Evolutionary conservation across 1,140 invertebrate genomes (phyloP), one percentile per base, ranked within the genome.

Genomic region (Drosophila eugracilis): DNA sequence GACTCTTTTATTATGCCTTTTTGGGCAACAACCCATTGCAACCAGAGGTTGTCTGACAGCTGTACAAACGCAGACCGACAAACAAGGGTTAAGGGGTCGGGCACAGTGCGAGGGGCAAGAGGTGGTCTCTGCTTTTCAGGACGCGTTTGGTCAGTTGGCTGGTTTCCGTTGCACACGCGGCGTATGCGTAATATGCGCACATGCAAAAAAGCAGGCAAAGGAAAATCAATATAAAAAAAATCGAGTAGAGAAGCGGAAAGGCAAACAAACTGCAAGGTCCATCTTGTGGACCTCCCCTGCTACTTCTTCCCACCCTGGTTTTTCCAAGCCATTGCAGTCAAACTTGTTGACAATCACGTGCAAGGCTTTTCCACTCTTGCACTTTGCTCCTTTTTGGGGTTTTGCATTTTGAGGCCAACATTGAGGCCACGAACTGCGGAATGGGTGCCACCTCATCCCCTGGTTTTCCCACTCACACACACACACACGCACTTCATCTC

Each of bases 371-470:
- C 28, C 37, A 21, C 69, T 65, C 62, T 65, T 84, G 73, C 83
- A 78, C 79, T 79, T 83, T 90, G 77, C 78, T 89, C 74, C 60
- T 78, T 89, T 90, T 88, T 78, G 84, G 78, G 74, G 79, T 81
- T 90, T 90, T 90, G 86, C 83, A 90, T 90, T 90, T 90, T 90
- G 86, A 90, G 86, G 86, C 86, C 86, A 90, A 90, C 86, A 90
- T 90, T 90, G 86, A 88, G 86, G 86, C 86, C 86, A 90, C 86
- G 78, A 90, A 84, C 83, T 65, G 78, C 74, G 69, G 60, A 66
- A 53, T 74, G 50, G 63, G 59, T 50, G 59, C 63, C 45, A 30
- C 59, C 63, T 63, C 57, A 36, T 48, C 12, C 36, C 55, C 60
- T 15, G 24, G 17, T 30, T 30, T 39, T 9, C 17, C 15, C 14